These are phyloP conservation scores for Congeria kusceri DNA, from an alignment of 2,888 invertebrate genomes.

Conservation along the genomic window DNA sequence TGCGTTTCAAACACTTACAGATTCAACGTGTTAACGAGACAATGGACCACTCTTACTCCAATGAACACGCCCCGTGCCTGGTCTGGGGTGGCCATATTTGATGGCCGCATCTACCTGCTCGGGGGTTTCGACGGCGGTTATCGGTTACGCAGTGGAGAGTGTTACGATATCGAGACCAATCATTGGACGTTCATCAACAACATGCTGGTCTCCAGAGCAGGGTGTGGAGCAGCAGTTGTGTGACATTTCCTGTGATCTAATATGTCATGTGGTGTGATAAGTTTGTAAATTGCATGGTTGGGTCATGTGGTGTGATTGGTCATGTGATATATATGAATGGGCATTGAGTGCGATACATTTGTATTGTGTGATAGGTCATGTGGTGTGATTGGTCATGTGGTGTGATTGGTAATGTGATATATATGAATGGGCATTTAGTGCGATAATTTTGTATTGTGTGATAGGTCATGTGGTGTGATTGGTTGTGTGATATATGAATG, in stretches of 20 bases:
- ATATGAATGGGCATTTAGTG: too few relatives aligned
- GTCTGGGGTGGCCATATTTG: conserved; percentile 82
- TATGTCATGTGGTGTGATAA: too few relatives aligned
- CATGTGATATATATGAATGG: too few relatives aligned
- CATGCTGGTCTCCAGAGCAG: conserved; percentile 94
- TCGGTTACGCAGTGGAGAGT: conserved; percentile 96
- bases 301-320: too few relatives aligned
- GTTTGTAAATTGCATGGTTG: too few relatives aligned
- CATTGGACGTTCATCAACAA: conserved; percentile 93
- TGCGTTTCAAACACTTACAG: conserved; percentile 71
- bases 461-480: too few relatives aligned
- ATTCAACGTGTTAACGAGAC: conserved; percentile 81
- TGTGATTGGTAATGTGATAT: too few relatives aligned
- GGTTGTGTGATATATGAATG: too few relatives aligned
- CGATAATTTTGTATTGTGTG: too few relatives aligned
- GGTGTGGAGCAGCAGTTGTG: conserved; percentile 94
- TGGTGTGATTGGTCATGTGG: too few relatives aligned
- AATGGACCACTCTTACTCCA: conserved; percentile 81
- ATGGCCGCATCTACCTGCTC: conserved; percentile 85
- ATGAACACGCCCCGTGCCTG: conserved; percentile 84
- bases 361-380: too few relatives aligned
- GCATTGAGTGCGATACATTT: too few relatives aligned
- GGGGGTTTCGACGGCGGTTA: conserved; percentile 98
- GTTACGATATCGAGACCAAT: conserved; percentile 91
- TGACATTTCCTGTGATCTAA: conserved; percentile 36